These are phyloP conservation scores for Parauchenoglanis ngamensis DNA, from an alignment of 2,797 vertebrate species.

Conservation along the genomic window DNA sequence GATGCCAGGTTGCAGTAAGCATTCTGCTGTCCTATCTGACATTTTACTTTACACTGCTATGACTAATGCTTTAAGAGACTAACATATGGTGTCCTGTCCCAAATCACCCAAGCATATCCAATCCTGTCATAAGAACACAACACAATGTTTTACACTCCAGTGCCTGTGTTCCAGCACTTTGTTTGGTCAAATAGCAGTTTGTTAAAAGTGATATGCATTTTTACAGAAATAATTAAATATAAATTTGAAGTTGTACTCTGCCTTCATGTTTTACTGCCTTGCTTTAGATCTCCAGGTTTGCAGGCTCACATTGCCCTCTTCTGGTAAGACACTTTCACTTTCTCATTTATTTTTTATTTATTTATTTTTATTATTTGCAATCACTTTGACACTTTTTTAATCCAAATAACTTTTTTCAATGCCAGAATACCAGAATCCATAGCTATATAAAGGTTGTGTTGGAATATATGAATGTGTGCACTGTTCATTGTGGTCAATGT, in stretches of 20 bases:
- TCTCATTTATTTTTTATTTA: constrained; percentile 3
- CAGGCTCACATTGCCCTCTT: constrained; percentile 64
- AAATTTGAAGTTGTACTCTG: background rate
- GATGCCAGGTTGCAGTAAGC: background rate
- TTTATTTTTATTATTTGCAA: background rate
- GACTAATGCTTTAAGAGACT: constrained; percentile 14
- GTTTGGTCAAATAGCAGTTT: constrained; percentile 5
- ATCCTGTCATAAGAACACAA: constrained; percentile 25
- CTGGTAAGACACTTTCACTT: constrained; percentile 48
- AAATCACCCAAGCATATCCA: constrained; percentile 13
- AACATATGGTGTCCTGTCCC: constrained; percentile 38
- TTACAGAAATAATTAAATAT: background rate
- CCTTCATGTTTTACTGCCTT: background rate
- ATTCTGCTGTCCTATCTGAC: background rate
- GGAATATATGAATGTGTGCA: background rate
- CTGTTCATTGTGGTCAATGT: background rate
- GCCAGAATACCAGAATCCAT: background rate
- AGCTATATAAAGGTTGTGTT: background rate
- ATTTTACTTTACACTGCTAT: background rate
- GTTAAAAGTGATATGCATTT: constrained; percentile 12
- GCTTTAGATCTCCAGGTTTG: background rate
- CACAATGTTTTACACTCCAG: constrained; percentile 20
- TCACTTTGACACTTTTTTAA: constrained; percentile 3
- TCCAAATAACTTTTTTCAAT: background rate
- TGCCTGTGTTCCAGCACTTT: constrained; percentile 7